Base-by-base conservation (phyloP, 2,888 invertebrate species). In the Ophioninae sp. region DNA sequence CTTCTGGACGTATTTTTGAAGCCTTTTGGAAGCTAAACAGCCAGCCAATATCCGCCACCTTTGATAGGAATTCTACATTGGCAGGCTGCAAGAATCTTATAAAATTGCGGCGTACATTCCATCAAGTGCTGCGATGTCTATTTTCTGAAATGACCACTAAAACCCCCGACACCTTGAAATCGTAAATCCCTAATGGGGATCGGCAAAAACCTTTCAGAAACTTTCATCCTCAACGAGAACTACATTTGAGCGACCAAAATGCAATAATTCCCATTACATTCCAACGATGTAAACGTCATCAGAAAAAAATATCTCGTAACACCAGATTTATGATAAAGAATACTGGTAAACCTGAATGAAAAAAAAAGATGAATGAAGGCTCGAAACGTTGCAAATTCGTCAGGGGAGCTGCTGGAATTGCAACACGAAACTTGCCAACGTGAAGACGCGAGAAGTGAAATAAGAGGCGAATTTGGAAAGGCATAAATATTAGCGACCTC, bases 391-490 rank as follows among this genome's bases (percentile, higher is more conserved):
- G 61, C 20, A 44, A 63, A 20, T 61, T 44, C 41, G 41, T 44
- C 59, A 68, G 44, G 6, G 30, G n/a, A 13, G 13, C 0, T 22
- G 39, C 39, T 58, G 22, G 44, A 23, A 65, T 30, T 65, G 65
- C 37, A 67, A 68, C 68, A 77, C 39, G 20, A 51, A 59, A 61
- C 23, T 64, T 69, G 59, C 9, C 58, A 63, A 77, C 6, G n/a
- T 44, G 37, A 41, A 71, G 56, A 22, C 13, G 37, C 22, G 10
- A 22, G 51, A 51, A 17, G 51, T 20, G 2, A 30, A 41, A 23
- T 9, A 39, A 58, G 68, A 59, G 58, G 6, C 64, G 13, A 69
- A 59, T n/a, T 20, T 17, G 22, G 23, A 6, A 51, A 51, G 51
- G 10, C 13, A 6, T 51, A 13, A 41, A 13, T 51, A 41, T 73